Evolutionary conservation across 2,797 vertebrate genomes (phyloP), one percentile per base, ranked within the genome.

Genomic region (Danio choprae): DNA sequence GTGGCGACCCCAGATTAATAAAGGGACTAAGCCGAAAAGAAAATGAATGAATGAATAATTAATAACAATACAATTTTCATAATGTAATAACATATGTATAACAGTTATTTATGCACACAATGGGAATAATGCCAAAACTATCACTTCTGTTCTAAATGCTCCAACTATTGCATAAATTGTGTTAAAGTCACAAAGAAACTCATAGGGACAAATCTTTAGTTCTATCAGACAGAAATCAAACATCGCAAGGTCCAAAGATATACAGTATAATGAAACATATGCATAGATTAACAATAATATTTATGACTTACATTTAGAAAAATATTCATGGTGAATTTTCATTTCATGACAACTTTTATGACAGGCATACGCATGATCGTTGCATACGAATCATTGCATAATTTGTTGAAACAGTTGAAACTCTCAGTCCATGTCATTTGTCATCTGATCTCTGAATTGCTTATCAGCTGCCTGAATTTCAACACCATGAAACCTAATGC

Each of bases 401-500:
- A 64, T 60, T 69, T n/a, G 63, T 29, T 20, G 44, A 36, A 12
- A 56, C 46, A 55, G 3, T 22, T 70, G n/a, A 48, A 58, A 12
- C 10, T 81, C 36, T 13, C 53, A 36, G 64, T 36, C 44, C 58
- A 55, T 13, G 18, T 58, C 38, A 41, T 48, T 36, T 64, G 81
- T 78, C 69, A 82, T 77, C 43, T 38, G 82, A 82, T 53, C 72
- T 55, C 59, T 63, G 58, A 55, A n/a, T 43, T 43, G 22, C 62
- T 79, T 55, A 75, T 72, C 77, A 43, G 62, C 73, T 82, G 68
- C 51, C 81, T 75, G 75, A 55, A 70, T 83, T 81, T 81, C 81
- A 83, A 83, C 79, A 76, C 56, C 72, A 60, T 40, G 83, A 76
- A 81, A 86, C 77, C 46, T 16, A 73, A 84, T 60, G 46, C 64